Evolutionary conservation across 1,140 invertebrate genomes (phyloP).

Genomic region (Tribolium madens): DNA sequence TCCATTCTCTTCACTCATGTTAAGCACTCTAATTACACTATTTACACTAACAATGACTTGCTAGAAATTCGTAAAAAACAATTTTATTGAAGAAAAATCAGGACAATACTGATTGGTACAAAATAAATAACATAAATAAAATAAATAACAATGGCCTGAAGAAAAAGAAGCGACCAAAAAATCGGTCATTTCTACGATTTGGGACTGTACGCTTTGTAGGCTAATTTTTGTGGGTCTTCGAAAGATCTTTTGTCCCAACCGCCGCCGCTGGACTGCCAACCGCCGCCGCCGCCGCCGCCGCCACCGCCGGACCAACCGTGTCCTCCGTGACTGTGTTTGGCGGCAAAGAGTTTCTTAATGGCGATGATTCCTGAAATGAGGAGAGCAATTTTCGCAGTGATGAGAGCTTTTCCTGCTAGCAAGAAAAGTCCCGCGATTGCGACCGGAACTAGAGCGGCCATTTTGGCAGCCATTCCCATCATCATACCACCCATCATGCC

Average conservation of each 20-base stretch:
- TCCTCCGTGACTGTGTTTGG: constrained; percentile 72
- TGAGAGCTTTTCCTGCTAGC: constrained; percentile 81
- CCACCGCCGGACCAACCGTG: constrained; percentile 70
- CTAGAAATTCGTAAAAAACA: neutral
- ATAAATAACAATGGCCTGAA: constrained; percentile 45
- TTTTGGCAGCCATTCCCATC: constrained; percentile 82
- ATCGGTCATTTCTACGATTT: constrained; percentile 54
- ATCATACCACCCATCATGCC: constrained; percentile 88
- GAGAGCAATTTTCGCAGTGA: constrained; percentile 82
- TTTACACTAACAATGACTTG: neutral
- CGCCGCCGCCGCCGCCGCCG: constrained; percentile 69
- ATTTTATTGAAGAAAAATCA: constrained; percentile 17
- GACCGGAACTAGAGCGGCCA: constrained; percentile 78
- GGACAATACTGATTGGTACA: constrained; percentile 23
- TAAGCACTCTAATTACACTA: neutral
- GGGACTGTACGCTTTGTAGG: constrained; percentile 73
- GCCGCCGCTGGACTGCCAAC: constrained; percentile 60
- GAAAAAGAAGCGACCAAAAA: constrained; percentile 52
- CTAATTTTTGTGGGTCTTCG: constrained; percentile 74
- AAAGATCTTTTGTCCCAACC: constrained; percentile 69
- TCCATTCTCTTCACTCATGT: neutral
- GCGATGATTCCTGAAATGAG: constrained; percentile 82
- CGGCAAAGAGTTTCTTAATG: constrained; percentile 79
- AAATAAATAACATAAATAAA: constrained; percentile 49
- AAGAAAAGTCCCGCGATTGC: constrained; percentile 81